A percentile compares a stretch with the other conserved stretches of the same genome.
Evolutionary conservation across 2,113 vertebrate genomes (phyloP).

Genomic region (Cygnus buccinator): DNA sequence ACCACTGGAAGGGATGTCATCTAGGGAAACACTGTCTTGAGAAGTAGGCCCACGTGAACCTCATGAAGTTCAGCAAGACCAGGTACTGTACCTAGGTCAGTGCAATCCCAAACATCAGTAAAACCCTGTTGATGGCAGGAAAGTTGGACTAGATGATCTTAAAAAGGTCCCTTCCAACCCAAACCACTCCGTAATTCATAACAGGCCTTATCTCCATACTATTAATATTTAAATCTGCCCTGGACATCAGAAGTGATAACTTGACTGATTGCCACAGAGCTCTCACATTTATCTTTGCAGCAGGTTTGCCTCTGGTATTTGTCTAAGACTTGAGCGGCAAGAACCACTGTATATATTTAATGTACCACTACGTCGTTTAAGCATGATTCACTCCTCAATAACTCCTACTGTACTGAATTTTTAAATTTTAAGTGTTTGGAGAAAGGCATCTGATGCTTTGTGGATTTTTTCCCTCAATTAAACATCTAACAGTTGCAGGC

Average conservation of each 20-base stretch:
- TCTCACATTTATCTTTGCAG: neutral
- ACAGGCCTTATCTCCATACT: neutral
- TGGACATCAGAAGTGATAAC: neutral
- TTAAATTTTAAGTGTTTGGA: neutral
- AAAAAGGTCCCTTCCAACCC: too few relatives aligned
- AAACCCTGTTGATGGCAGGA: too few relatives aligned
- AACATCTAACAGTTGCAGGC: neutral
- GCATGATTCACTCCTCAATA: neutral
- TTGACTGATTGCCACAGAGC: neutral
- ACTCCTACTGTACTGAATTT: neutral
- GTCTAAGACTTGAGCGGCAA: neutral
- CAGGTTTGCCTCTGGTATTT: conserved; percentile 10
- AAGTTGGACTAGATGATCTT: too few relatives aligned
- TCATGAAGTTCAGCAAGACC: too few relatives aligned
- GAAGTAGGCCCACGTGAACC: too few relatives aligned
- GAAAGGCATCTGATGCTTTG: neutral
- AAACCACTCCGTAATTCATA: neutral
- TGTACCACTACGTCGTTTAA: neutral
- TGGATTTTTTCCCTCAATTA: neutral
- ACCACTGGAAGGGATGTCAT: too few relatives aligned
- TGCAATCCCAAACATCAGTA: too few relatives aligned
- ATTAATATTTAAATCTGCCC: neutral
- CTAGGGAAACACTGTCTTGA: too few relatives aligned
- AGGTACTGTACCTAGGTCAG: too few relatives aligned
- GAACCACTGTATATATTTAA: neutral